Conservation (phyloP, 2,113 vertebrate genomes). For the Pao palembangensis region DNA sequence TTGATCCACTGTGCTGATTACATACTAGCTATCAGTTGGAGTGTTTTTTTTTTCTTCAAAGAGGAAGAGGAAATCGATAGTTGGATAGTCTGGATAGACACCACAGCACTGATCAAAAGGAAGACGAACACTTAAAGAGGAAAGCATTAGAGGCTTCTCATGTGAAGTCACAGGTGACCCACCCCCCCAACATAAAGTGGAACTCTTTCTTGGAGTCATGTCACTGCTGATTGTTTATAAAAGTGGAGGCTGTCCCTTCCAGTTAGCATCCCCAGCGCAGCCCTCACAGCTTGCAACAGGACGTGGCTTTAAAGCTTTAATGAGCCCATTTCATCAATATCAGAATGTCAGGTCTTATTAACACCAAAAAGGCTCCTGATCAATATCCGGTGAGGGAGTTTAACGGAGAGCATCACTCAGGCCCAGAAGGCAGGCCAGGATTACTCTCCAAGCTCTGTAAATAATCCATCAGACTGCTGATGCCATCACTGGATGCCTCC, state of each 20-base stretch:
- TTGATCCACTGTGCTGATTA: slow-evolving; percentile 72
- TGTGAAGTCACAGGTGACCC: slow-evolving; percentile 54
- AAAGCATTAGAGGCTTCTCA: slow-evolving; percentile 28
- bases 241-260: slow-evolving; percentile 26
- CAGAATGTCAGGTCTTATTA: slow-evolving; percentile 74
- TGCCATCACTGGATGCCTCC: slow-evolving; percentile 50
- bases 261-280: slow-evolving; percentile 29
- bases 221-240: slow-evolving; percentile 52
- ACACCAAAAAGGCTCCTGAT: slow-evolving; percentile 67
- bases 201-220: slow-evolving; percentile 26
- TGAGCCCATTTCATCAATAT: slow-evolving; percentile 70
- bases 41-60: slow-evolving; percentile 69
- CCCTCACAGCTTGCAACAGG: slow-evolving; percentile 18
- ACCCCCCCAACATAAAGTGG: slow-evolving; percentile 8
- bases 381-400: slow-evolving; percentile 53
- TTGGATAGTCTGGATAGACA: slow-evolving; percentile 71
- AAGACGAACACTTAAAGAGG: slow-evolving; percentile 43
- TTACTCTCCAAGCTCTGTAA: slow-evolving; percentile 57
- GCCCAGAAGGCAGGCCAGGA: slow-evolving; percentile 66
- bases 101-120: slow-evolving; percentile 70
- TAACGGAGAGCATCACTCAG: slow-evolving; percentile 63
- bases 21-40: slow-evolving; percentile 73
- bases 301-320: slow-evolving; percentile 56
- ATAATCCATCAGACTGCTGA: slow-evolving; percentile 65
- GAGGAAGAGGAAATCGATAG: slow-evolving; percentile 71